Conservation (phyloP, 2,113 vertebrate genomes). For the Ameiurus melas region DNA sequence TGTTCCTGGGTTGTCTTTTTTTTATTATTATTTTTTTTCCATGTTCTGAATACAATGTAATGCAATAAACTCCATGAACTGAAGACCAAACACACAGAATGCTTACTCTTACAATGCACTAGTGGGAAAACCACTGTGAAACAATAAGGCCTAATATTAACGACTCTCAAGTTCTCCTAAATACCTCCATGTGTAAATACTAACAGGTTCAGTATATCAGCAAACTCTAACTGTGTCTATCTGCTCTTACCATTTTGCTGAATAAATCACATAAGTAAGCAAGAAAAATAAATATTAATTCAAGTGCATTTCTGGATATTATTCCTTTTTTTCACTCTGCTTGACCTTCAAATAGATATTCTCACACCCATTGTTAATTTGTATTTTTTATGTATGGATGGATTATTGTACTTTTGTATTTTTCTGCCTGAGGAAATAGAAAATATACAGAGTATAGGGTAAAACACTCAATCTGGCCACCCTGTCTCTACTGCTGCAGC, state of each 20-base stretch:
- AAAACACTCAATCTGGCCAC: neutral
- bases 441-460: conserved; percentile 17
- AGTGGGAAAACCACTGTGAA: neutral
- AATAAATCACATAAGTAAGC: neutral
- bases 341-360: neutral
- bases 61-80: neutral
- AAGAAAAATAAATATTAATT: neutral
- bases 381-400: too few species aligned
- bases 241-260: neutral
- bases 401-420: neutral
- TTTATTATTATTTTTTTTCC: neutral
- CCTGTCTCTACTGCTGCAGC: conserved; percentile 45
- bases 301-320: neutral
- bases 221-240: neutral
- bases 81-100: neutral
- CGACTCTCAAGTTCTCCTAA: neutral
- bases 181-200: neutral
- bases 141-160: neutral
- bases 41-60: neutral
- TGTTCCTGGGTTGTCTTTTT: neutral
- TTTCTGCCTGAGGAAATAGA: neutral
- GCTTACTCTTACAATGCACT: neutral
- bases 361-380: neutral
- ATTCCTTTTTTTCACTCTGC: neutral
- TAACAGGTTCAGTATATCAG: neutral